Evolutionary conservation across 1,140 invertebrate species (phyloP), one percentile per base, ranked within the genome.

Genomic region (Pomacea maculata): DNA sequence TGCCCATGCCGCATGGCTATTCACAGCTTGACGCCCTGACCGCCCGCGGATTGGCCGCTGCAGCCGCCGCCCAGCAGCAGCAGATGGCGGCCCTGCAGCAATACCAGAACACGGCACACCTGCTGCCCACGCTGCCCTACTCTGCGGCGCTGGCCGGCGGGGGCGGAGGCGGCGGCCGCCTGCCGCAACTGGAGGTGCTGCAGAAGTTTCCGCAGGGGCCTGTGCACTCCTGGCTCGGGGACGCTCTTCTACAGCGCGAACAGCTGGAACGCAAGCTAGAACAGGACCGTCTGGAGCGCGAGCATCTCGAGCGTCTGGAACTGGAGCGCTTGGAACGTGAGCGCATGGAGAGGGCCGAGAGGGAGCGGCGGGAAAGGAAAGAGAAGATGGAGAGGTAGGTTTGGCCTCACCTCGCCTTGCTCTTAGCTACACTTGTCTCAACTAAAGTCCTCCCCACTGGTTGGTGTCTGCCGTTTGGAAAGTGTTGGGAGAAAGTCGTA

Each of bases 221-320:
- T 11, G 83, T 91, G 17, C 86, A 89, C n/a, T 86, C 87, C 19
- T 91, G 87, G 83, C 81, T 89, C 8, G 70, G 93, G 55, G 90
- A 92, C 61, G 82, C 92, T n/a, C 85, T 92, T 88, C 92, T 86
- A 86, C 91, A 91, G 25, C 34, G 89, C 55, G 89, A 87, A 83
- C 87, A 82, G 82, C 80, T 83, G 73, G 91, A 92, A 63, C 75
- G 78, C 54, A 61, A 61, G 75, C 78, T 78, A 55, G 87, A 87
- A 71, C 84, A 84, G 75, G 87, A 88, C 78, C 75, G 93, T 89
- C 91, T 90, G 57, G 90, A 93, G 81, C 88, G 91, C 57, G 84
- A 87, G 64, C 79, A 78, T 5, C 54, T 83, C 67, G 83, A 84
- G 75, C 77, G 82, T n/a, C 75, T 75, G 15, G 82, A 80, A n/a